A percentile compares a stretch with the other conserved stretches of the same genome.
Evolutionary conservation across 37 sponge, comb jelly and placozoan species (phyloP).

Genomic region (Oopsacas minuta): DNA sequence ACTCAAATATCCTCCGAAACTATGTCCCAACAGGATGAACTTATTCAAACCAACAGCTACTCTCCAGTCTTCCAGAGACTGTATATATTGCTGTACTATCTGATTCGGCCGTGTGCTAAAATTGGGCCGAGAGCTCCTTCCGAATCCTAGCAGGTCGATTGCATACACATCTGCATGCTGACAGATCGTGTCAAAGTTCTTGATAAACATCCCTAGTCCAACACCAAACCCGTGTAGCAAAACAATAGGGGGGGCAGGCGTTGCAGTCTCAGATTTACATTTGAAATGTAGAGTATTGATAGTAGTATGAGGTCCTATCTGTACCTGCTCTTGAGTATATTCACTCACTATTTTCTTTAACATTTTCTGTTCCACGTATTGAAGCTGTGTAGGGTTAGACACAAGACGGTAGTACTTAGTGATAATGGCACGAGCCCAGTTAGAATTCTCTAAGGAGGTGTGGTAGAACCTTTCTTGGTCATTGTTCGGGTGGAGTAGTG

Average conservation of each 20-base stretch:
- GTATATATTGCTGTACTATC: constrained; percentile 49
- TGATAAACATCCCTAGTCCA: constrained; percentile 58
- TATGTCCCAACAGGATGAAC: constrained; percentile 82
- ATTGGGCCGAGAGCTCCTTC: constrained; percentile 49
- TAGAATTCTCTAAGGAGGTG: background rate
- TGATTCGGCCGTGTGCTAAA: constrained; percentile 44
- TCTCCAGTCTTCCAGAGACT: constrained; percentile 69
- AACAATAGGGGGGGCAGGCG: constrained; percentile 38
- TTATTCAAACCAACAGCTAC: constrained; percentile 41
- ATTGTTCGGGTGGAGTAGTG: background rate
- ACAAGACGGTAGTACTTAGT: background rate
- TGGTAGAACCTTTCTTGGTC: background rate
- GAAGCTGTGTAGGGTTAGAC: background rate
- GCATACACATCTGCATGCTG: constrained; percentile 40
- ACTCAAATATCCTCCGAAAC: constrained; percentile 75
- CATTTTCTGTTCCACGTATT: background rate
- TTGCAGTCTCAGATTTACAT: background rate
- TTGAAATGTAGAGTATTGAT: background rate
- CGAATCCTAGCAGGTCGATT: constrained; percentile 85
- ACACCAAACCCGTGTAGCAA: constrained; percentile 86
- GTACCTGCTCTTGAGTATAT: background rate
- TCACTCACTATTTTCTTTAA: background rate
- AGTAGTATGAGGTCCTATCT: background rate
- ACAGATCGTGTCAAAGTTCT: constrained; percentile 56
- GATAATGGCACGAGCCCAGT: background rate